Evolutionary conservation across 1,140 invertebrate genomes (phyloP).

Genomic region (Maniola jurtina): DNA sequence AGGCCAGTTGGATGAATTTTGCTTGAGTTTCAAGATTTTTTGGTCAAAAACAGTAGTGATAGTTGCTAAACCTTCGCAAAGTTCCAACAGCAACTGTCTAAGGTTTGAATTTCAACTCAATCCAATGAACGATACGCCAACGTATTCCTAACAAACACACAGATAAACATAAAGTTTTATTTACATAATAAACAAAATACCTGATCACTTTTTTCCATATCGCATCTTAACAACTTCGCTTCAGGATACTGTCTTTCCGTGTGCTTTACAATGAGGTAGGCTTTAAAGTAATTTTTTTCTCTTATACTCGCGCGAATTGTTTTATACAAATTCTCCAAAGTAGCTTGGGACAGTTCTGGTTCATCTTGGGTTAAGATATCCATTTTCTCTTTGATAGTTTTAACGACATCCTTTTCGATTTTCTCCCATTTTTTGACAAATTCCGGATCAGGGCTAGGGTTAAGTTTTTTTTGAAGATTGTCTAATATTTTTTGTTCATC

Average conservation of each 20-base stretch:
- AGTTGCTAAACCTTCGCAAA: no score
- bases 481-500: conserved; percentile 81
- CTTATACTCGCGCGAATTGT: conserved; percentile 60
- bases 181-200: conserved; percentile 35
- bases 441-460: conserved; percentile 62
- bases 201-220: conserved; percentile 76
- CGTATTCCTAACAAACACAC: no score
- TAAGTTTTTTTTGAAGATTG: conserved; percentile 79
- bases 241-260: conserved; percentile 71
- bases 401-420: conserved; percentile 62
- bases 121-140: no score
- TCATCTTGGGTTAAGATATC: conserved; percentile 71
- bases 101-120: no score
- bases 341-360: conserved; percentile 63
- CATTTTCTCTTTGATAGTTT: conserved; percentile 65
- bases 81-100: no score
- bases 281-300: conserved; percentile 70
- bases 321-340: conserved; percentile 67
- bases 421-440: conserved; percentile 69
- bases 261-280: conserved; percentile 71
- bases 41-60: no score
- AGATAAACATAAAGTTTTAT: no score
- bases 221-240: conserved; percentile 67
- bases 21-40: no score
- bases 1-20: no score